phyloP scores from a whole-genome alignment of 2,113 vertebrate species.

The Fregetta grallaria region DNA sequence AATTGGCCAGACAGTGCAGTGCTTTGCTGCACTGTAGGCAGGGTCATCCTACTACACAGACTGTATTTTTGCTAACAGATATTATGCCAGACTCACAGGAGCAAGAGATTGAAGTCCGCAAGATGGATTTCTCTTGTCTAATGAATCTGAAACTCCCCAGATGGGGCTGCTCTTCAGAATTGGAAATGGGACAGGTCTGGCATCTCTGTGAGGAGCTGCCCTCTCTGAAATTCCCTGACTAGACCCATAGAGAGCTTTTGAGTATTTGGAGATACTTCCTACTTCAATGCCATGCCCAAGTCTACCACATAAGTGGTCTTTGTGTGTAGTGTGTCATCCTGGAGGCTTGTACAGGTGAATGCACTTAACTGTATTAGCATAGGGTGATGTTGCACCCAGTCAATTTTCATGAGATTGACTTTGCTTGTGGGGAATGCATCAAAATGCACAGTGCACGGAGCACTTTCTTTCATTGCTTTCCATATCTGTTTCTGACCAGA shows the following conservation, averaged over 20 bases:
- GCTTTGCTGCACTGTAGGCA: neutral
- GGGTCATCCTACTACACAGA: neutral
- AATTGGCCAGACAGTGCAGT: neutral
- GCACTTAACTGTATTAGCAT: neutral
- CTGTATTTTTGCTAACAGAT: neutral
- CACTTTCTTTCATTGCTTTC: neutral
- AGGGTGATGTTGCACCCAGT: neutral
- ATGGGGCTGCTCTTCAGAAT: neutral
- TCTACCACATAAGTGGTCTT: neutral
- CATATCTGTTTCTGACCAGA: neutral
- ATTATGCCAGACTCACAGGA: neutral
- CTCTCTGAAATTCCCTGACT: neutral
- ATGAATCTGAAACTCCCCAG: neutral
- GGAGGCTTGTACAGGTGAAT: neutral
- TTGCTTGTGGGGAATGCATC: neutral
- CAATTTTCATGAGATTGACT: neutral
- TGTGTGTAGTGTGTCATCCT: neutral
- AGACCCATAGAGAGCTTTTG: neutral
- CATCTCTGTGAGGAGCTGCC: neutral
- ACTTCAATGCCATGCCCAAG: neutral
- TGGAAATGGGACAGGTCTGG: neutral
- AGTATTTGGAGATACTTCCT: neutral
- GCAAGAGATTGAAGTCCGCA: neutral
- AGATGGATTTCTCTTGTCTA: neutral
- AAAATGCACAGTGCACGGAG: neutral